Evolutionary conservation across 2,888 invertebrate species (phyloP), one percentile per base, ranked within the genome.

Genomic region (Theretra japonica): DNA sequence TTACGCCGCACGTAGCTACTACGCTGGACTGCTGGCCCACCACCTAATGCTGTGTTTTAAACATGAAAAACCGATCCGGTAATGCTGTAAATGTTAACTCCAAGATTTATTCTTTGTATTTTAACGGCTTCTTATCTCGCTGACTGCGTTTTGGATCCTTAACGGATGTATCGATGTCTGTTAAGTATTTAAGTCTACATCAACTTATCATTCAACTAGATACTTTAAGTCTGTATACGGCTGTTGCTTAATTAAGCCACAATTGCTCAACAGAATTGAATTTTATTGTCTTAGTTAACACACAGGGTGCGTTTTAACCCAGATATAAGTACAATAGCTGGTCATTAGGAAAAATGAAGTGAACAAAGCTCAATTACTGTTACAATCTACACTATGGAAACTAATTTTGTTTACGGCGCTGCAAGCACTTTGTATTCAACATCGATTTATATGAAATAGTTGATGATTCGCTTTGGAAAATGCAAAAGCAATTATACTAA

Each of bases 41-140:
- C 86, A 87, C 88, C 92, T 91, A 90, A 90, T 90, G 87, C 91
- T 90, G 88, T 89, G 90, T 91, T 92, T 88, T 90, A 91, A 92
- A 94, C 94, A 93, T 88, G 93, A 92, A 93, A 94, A 93, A 92
- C 89, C 93, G 86, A 93, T 93, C 90, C 93, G 87, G 88, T 91
- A 88, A 91, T 88, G 88, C 91, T 89, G 90, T 91, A 88, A 93
- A 92, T 87, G 90, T 90, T 88, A 83, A 83, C 83, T 85, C 82
- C 70, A 75, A 83, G 86, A 89, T 91, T 90, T 90, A 90, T 90
- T 80, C 82, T 83, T 83, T 86, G 83, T 84, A 82, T 86, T 82
- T 88, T 85, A 86, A 86, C 83, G 79, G 80, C 76, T 80, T 79
- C 82, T 83, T 82, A 80, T 83, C 80, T 84, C 79, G 74, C 75